Percentiles rank a stretch among this genome's conserved stretches.
These are phyloP conservation scores for Trogon melanurus DNA, from an alignment of 2,113 vertebrate species.

Conservation along the genomic window DNA sequence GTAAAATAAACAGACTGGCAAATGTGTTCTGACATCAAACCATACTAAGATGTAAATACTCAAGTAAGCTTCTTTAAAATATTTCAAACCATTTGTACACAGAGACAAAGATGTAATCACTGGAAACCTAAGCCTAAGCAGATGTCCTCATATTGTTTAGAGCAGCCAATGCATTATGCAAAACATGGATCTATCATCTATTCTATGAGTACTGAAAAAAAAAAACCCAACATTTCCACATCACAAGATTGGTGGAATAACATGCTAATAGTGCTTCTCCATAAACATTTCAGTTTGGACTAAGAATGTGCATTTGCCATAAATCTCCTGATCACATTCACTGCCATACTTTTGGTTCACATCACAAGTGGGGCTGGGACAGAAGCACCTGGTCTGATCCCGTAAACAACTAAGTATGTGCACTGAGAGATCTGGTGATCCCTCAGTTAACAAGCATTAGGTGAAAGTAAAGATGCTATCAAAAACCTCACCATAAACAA, in stretches of 20 bases:
- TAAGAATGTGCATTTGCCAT: neutral
- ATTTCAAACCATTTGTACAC: neutral
- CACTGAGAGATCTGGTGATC: neutral
- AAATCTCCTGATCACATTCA: neutral
- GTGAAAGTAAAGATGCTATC: neutral
- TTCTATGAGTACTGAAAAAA: neutral
- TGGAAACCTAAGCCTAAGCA: neutral
- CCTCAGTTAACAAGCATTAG: neutral
- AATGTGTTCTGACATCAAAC: neutral
- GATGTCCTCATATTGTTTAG: neutral
- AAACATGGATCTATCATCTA: neutral
- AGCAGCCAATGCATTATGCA: neutral
- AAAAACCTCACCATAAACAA: neutral
- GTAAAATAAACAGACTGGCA: neutral
- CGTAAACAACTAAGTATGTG: neutral
- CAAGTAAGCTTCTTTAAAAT: neutral
- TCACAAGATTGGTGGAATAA: neutral
- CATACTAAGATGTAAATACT: neutral
- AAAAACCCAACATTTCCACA: neutral
- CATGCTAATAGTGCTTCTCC: accelerated
- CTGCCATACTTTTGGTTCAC: neutral
- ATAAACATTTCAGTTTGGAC: neutral
- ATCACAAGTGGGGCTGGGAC: neutral
- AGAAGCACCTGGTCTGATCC: neutral
- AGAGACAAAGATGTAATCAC: neutral